These are phyloP conservation scores for Hemicentrotus pulcherrimus DNA, from an alignment of 35 echinoderm and acorn worm genomes.

Conservation along the genomic window DNA sequence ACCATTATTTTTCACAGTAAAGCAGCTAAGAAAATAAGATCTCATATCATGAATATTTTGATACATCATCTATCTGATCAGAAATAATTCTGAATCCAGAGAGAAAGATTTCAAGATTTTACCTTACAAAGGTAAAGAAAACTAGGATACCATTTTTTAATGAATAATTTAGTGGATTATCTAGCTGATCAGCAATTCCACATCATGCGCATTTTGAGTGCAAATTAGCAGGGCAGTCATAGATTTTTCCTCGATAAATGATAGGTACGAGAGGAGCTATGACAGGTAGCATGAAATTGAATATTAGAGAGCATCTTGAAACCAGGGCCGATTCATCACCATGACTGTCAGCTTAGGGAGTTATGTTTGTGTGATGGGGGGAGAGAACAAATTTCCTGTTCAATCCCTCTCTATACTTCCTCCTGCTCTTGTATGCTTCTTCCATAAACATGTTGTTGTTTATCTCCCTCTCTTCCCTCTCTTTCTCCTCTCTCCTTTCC, in stretches of 20 bases:
- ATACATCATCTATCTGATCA: too few relatives aligned
- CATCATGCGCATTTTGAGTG: neutral
- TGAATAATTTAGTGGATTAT: neutral
- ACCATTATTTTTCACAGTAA: neutral
- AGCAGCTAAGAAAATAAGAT: too few relatives aligned
- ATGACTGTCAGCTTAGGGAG: neutral
- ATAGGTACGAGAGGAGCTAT: neutral
- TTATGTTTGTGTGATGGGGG: neutral
- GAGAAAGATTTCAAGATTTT: too few relatives aligned
- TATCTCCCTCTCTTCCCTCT: neutral
- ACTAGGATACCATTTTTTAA: neutral
- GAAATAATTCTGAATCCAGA: too few relatives aligned
- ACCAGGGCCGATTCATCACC: neutral
- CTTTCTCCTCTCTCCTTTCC: neutral
- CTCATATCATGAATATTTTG: too few relatives aligned
- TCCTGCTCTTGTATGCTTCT: neutral
- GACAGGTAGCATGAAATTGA: neutral
- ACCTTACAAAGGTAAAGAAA: neutral
- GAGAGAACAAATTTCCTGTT: constrained; percentile 11
- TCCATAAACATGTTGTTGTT: neutral
- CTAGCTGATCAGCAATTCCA: neutral
- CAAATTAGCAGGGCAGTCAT: neutral
- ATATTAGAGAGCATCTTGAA: neutral
- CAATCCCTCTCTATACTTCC: neutral
- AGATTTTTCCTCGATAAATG: neutral